Percentiles rank a stretch among this genome's conserved stretches.
Conservation (phyloP, 1,140 invertebrate species). For the Bicyclus anynana region DNA sequence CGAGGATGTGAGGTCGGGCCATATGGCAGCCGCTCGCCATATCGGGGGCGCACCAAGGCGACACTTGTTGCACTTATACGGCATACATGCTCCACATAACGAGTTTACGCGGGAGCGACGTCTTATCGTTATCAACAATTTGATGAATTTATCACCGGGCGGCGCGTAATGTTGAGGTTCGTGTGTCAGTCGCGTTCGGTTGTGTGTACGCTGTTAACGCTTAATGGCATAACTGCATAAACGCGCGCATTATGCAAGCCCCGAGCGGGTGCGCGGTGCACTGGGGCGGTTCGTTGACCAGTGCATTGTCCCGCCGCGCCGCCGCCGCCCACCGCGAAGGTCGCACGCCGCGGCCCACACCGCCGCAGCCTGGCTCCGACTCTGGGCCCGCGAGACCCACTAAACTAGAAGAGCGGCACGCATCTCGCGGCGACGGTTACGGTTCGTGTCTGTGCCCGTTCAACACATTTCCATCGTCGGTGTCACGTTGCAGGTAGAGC, state of each 20-base stretch:
- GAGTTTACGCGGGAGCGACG: conserved; percentile 35
- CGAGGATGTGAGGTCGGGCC: conserved; percentile 65
- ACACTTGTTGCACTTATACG: conserved; percentile 76
- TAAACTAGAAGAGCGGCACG: conserved; percentile 20
- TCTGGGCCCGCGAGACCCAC: conserved; percentile 29
- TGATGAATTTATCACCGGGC: conserved; percentile 32
- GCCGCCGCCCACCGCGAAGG: conserved; percentile 66
- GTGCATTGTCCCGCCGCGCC: conserved; percentile 60
- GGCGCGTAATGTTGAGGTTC: conserved; percentile 27
- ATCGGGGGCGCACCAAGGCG: conserved; percentile 70
- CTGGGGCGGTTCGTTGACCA: conserved; percentile 68
- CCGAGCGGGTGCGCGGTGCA: conserved; percentile 30
- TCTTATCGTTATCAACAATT: conserved; percentile 48
- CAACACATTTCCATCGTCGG: conserved; percentile 43
- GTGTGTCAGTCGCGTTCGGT: conserved; percentile 25
- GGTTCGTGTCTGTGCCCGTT: conserved; percentile 27
- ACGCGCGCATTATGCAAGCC: conserved; percentile 67
- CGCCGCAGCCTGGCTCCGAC: conserved; percentile 26
- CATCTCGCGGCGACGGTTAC: conserved; percentile 5
- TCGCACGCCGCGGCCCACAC: conserved; percentile 66
- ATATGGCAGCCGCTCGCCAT: conserved; percentile 69
- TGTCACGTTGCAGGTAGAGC: conserved; percentile 56
- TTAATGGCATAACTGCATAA: conserved; percentile 54
- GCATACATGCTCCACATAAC: conserved; percentile 67
- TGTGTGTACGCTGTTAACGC: conserved; percentile 30